phyloP scores from a whole-genome alignment of 1,140 invertebrate genomes.

The Eueides isabella region DNA sequence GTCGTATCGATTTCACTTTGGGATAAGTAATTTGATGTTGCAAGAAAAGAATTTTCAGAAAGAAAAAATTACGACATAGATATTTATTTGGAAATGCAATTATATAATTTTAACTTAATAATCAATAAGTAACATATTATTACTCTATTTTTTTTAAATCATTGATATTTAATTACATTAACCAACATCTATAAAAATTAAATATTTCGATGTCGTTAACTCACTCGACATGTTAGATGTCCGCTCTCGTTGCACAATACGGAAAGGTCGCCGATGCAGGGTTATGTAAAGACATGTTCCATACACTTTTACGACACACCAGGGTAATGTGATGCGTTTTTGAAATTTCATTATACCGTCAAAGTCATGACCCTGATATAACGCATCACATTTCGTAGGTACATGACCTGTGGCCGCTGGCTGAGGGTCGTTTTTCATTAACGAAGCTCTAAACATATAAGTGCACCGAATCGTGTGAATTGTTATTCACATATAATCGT shows the following conservation, averaged over 20 bases:
- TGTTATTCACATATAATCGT: constrained; percentile 52
- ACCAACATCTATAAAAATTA: neutral
- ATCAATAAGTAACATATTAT: too few species aligned
- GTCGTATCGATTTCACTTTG: neutral
- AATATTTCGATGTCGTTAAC: constrained; percentile 30
- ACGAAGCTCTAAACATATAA: constrained; percentile 46
- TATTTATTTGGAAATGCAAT: too few species aligned
- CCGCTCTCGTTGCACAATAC: constrained; percentile 42
- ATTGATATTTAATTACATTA: neutral
- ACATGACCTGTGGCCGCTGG: constrained; percentile 49
- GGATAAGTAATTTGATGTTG: neutral
- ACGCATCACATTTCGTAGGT: constrained; percentile 43
- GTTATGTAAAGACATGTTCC: constrained; percentile 59
- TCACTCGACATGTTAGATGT: constrained; percentile 33
- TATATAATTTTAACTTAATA: too few species aligned
- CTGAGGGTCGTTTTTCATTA: constrained; percentile 59
- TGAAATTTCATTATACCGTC: constrained; percentile 48
- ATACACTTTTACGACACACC: constrained; percentile 44
- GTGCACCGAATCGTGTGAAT: constrained; percentile 48
- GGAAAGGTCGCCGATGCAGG: constrained; percentile 55
- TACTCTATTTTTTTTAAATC: neutral
- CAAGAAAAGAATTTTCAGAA: too few species aligned
- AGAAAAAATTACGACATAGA: too few species aligned
- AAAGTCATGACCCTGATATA: constrained; percentile 68
- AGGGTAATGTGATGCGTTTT: constrained; percentile 48